phyloP scores from a whole-genome alignment of 2,888 invertebrate genomes.

The Amitus sp. region DNA sequence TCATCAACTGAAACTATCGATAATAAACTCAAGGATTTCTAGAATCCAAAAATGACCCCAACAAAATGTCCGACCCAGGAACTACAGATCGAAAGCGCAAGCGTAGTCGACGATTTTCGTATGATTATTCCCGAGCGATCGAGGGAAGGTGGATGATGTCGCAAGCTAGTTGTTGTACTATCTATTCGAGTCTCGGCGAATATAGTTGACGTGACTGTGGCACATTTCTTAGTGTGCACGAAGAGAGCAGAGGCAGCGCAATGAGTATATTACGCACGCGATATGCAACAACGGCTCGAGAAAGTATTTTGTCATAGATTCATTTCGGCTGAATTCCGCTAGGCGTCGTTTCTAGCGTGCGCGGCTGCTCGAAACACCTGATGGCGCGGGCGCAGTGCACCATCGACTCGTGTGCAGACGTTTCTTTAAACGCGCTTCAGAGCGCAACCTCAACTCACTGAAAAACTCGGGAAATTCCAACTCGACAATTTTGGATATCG shows the following conservation, averaged over 20 bases:
- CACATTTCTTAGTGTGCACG: background rate
- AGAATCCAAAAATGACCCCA: no score
- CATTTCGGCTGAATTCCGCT: conserved; percentile 35
- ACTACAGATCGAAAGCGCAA: no score
- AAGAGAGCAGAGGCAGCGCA: background rate
- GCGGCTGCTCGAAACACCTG: conserved; percentile 41
- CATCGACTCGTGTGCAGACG: conserved; percentile 30
- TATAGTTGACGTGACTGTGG: background rate
- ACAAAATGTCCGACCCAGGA: no score
- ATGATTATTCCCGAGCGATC: no score
- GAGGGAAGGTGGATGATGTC: no score
- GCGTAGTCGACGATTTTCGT: no score
- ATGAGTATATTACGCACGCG: no score
- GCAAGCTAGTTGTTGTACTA: no score
- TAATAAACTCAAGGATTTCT: no score
- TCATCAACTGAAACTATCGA: no score
- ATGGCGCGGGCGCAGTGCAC: conserved; percentile 35
- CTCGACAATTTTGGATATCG: background rate
- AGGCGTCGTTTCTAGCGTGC: conserved; percentile 40
- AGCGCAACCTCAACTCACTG: background rate
- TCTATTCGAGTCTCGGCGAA: background rate
- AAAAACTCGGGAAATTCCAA: no score
- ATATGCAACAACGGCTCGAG: conserved; percentile 26
- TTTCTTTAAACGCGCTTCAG: background rate
- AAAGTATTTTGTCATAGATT: conserved; percentile 36